A percentile compares a stretch with the other conserved stretches of the same genome.
Evolutionary conservation across 2,113 vertebrate genomes (phyloP).

Genomic region (Pipa parva): DNA sequence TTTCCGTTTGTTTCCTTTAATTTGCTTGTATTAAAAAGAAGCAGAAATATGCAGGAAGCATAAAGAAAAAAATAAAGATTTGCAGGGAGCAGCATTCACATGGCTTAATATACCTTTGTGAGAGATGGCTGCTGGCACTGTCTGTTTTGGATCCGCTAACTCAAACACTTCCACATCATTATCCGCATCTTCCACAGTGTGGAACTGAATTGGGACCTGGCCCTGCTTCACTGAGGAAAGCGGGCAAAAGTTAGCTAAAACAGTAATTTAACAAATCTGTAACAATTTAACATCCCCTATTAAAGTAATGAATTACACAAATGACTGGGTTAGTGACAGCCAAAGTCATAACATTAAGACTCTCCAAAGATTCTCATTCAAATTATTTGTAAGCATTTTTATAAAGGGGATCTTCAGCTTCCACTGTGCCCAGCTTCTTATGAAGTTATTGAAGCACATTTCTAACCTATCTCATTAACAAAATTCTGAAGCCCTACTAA

Average conservation of each 20-base stretch:
- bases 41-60: background rate
- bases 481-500: too few species aligned
- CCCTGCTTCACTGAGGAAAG: constrained; percentile 59
- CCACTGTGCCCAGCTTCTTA: too few species aligned
- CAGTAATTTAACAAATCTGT: constrained; percentile 6
- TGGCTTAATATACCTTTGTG: constrained; percentile 59
- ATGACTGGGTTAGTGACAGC: background rate
- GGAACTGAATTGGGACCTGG: constrained; percentile 57
- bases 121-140: constrained; percentile 52
- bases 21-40: background rate
- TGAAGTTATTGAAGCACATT: too few species aligned
- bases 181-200: constrained; percentile 56
- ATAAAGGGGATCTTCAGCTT: too few species aligned
- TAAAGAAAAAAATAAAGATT: constrained; percentile 47
- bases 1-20: too few species aligned
- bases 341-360: too few species aligned
- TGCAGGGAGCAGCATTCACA: constrained; percentile 49
- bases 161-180: constrained; percentile 59
- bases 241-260: constrained; percentile 52
- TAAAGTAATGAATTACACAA: background rate
- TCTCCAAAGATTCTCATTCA: too few species aligned
- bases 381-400: too few species aligned
- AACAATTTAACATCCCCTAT: constrained; percentile 14
- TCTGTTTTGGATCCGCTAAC: constrained; percentile 54
- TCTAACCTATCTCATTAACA: too few species aligned